Evolutionary conservation across 1,140 invertebrate species (phyloP).

Genomic region (Panagrolaimus sp.): DNA sequence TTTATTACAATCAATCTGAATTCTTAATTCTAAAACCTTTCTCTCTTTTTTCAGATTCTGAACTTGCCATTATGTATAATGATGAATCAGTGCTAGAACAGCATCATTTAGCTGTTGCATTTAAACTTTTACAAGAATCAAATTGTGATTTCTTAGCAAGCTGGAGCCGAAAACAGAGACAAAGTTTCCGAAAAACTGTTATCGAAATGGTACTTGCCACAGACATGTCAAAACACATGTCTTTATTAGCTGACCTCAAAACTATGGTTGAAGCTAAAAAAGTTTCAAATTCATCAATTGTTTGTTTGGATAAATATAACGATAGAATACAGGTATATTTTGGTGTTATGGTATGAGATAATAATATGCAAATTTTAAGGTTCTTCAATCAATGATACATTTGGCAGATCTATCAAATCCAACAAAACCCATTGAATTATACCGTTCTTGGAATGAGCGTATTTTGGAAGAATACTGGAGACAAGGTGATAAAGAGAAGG

Average conservation of each 20-base stretch:
- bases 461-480: constrained; percentile 97
- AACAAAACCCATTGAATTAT: constrained; percentile 89
- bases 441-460: constrained; percentile 81
- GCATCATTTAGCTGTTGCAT: constrained; percentile 93
- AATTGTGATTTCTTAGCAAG: constrained; percentile 91
- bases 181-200: constrained; percentile 92
- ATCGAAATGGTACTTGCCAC: constrained; percentile 98
- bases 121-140: constrained; percentile 89
- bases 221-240: constrained; percentile 99
- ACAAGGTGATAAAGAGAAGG: constrained; percentile 82
- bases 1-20: too few relatives aligned
- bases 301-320: constrained; percentile 95
- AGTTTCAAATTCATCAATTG: constrained; percentile 84
- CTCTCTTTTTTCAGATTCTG: constrained; percentile 39
- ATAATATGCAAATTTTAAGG: constrained; percentile 63
- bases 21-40: constrained; percentile 83
- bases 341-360: not conserved
- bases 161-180: constrained; percentile 83
- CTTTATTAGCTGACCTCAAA: constrained; percentile 88
- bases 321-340: constrained; percentile 76
- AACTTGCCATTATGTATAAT: constrained; percentile 88
- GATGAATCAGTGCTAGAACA: constrained; percentile 97
- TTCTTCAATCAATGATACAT: constrained; percentile 96
- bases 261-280: constrained; percentile 99
- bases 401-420: constrained; percentile 97